Conservation (phyloP, 2,113 vertebrate genomes). For the Seriola rivoliana region DNA sequence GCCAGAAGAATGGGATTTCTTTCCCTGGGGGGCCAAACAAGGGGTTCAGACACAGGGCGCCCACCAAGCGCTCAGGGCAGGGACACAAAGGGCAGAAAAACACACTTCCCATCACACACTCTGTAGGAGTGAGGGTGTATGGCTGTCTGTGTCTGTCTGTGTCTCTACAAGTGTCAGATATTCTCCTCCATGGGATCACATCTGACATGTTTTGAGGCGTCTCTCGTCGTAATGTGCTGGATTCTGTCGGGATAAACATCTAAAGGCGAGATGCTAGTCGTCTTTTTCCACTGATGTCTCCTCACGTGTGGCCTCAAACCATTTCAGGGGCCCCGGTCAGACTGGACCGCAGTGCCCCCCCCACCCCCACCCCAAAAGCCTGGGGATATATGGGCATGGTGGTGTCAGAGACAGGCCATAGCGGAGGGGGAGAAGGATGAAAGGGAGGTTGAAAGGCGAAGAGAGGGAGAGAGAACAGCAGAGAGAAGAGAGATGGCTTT, state of each 20-base stretch:
- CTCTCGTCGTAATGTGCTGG: conserved; percentile 1
- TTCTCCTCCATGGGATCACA: conserved; percentile 10
- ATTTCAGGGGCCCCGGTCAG: conserved; percentile 59
- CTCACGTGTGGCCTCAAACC: conserved; percentile 56
- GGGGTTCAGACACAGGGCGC: conserved; percentile 77
- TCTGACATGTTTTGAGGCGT: conserved; percentile 43
- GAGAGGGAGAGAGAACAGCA: conserved; percentile 40
- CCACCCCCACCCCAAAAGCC: conserved; percentile 36
- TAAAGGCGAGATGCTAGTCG: conserved; percentile 13
- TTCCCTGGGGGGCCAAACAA: conserved; percentile 44
- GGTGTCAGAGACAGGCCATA: conserved; percentile 78
- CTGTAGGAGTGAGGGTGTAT: neutral
- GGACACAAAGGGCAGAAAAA: conserved; percentile 74
- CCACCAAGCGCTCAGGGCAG: conserved; percentile 52
- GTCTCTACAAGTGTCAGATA: conserved; percentile 26
- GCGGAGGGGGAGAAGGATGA: conserved; percentile 55
- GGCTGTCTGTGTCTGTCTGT: conserved; percentile 20
- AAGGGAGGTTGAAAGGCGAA: conserved; percentile 77
- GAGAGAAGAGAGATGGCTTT: conserved; percentile 67
- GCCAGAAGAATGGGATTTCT: conserved; percentile 72
- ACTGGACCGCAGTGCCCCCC: conserved; percentile 47
- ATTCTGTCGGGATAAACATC: conserved; percentile 45
- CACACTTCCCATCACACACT: conserved; percentile 56
- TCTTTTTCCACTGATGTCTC: conserved; percentile 38
- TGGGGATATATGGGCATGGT: conserved; percentile 61